Base-by-base conservation (phyloP, 2,797 vertebrate species). In the Austrolebias charrua region DNA sequence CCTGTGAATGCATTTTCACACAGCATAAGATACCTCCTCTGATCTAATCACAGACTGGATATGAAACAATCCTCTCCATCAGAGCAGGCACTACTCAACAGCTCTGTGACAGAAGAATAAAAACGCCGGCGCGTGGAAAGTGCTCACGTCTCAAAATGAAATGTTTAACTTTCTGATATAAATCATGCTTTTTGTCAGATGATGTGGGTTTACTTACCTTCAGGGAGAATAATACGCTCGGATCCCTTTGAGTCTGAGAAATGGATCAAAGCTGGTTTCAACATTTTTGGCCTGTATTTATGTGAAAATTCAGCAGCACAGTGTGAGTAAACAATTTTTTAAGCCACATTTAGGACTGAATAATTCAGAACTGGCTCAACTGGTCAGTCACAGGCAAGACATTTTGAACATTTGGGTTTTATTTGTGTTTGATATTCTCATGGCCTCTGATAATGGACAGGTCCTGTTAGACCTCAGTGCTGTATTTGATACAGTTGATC, bases 41-140 rank as follows among this genome's bases (percentile, higher is more conserved):
- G 55, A 81, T 78, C 60, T 71, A 71, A 75, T 82, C 66, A 78
- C 68, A 68, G 57, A 58, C 59, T 71, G 44, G 54, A 85, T 69
- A 70, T 66, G 52, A 76, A 60, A 4, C 46, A 69, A 66, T 65
- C 29, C 35, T 47, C 61, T 69, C 45, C 7, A 31, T 57, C 16
- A 49, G 63, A 76, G 61, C 59, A 11, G 60, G 6, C 63, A 62
- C 18, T 38, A 62, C 18, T 38, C 35, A 11, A 46, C 13, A 12
- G 14, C 58, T 35, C 16, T 5, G 14, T 49, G 59, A 61, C 47
- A 31, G 42, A 60, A 49, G 66, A 74, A 69, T 56, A 65, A 73
- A 76, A 69, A 46, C 60, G 53, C 7, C 59, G 42, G 53, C 60
- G 53, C 60, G 38, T 62, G 13, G 3, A 75, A 73, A 60, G 59